phyloP scores from a whole-genome alignment of 2,888 invertebrate species.

The Drosophila diplacantha region DNA sequence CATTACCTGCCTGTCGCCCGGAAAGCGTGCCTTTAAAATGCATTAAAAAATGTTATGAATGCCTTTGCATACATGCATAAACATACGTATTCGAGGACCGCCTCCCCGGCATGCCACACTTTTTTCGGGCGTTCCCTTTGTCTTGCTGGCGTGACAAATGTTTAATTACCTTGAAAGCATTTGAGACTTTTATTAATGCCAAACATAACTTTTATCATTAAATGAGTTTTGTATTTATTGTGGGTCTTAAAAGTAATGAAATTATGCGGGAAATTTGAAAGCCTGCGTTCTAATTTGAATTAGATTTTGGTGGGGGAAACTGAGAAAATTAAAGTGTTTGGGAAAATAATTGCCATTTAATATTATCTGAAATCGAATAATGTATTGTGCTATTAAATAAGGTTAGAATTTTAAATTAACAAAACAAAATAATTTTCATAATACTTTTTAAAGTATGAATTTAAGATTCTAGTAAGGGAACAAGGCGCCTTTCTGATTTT shows the following conservation, averaged over 20 bases:
- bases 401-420: too few species aligned
- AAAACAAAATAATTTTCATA: too few species aligned
- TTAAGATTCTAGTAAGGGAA: not conserved
- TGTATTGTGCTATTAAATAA: not conserved
- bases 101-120: constrained; percentile 10
- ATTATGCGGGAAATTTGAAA: constrained; percentile 33
- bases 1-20: constrained; percentile 46
- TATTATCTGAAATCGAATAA: not conserved
- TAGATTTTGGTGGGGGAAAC: constrained; percentile 3
- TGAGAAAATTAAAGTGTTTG: not conserved
- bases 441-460: not conserved
- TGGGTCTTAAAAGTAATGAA: constrained; percentile 40
- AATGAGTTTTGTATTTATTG: constrained; percentile 41
- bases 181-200: constrained; percentile 34
- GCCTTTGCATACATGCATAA: constrained; percentile 44
- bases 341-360: not conserved
- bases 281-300: constrained; percentile 23
- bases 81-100: constrained; percentile 14
- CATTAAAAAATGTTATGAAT: constrained; percentile 54
- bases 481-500: too few species aligned
- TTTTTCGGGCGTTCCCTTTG: constrained; percentile 16
- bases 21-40: constrained; percentile 44
- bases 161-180: constrained; percentile 63
- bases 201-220: constrained; percentile 52
- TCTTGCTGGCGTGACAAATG: constrained; percentile 32